Conservation (phyloP, 2,797 vertebrate species). For the Astyanax mexicanus region DNA sequence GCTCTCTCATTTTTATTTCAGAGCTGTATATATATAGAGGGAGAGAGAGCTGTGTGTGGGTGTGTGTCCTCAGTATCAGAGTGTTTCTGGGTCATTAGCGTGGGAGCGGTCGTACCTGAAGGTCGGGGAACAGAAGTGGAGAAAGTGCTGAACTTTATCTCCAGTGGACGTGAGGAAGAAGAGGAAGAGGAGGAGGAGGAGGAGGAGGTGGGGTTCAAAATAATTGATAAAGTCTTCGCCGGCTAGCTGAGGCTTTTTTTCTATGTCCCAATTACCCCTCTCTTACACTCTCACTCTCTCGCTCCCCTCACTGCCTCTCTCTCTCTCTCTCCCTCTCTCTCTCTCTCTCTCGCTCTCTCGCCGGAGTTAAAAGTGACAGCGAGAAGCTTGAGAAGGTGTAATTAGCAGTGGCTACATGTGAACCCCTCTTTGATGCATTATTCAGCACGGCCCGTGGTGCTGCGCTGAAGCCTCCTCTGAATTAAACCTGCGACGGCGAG, state of each 20-base stretch:
- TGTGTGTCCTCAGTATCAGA: neutral
- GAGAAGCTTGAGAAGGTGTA: constrained; percentile 65
- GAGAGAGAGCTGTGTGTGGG: no score
- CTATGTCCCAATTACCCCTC: constrained; percentile 63
- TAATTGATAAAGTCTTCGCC: constrained; percentile 42
- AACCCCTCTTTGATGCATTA: constrained; percentile 82
- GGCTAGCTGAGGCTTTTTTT: constrained; percentile 48
- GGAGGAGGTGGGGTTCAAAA: constrained; percentile 18
- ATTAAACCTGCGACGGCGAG: constrained; percentile 70
- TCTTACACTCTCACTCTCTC: no score
- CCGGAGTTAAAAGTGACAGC: constrained; percentile 70
- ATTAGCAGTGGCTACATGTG: constrained; percentile 78
- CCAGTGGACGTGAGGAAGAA: constrained; percentile 59
- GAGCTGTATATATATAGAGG: no score
- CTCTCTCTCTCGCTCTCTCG: no score
- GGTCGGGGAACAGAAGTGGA: constrained; percentile 39
- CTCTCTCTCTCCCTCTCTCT: no score
- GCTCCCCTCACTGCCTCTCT: no score
- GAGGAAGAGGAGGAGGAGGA: no score
- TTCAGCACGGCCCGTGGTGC: constrained; percentile 66
- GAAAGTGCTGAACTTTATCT: constrained; percentile 71
- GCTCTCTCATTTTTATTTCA: no score
- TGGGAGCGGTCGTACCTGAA: constrained; percentile 52
- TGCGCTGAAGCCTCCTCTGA: constrained; percentile 66
- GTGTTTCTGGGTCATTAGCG: constrained; percentile 53